phyloP scores from a whole-genome alignment of 2,113 vertebrate genomes.

The Hystrix cristata region DNA sequence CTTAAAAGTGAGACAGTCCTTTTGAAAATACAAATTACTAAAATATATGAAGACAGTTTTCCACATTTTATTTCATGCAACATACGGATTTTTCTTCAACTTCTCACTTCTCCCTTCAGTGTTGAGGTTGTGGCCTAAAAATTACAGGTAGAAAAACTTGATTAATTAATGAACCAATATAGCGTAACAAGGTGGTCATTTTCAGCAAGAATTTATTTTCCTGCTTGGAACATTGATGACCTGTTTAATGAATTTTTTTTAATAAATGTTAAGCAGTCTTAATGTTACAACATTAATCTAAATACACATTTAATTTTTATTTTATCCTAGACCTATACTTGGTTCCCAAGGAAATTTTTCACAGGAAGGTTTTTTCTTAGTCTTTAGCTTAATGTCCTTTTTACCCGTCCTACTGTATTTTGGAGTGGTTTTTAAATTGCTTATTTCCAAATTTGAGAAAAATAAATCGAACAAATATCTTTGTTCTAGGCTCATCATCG shows the following conservation, averaged over 20 bases:
- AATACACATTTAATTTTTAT: constrained; percentile 25
- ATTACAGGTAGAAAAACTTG: constrained; percentile 22
- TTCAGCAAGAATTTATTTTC: constrained; percentile 11
- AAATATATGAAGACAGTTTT: not conserved
- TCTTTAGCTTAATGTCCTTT: not conserved
- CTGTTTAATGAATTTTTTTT: not conserved
- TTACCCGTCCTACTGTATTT: constrained; percentile 19
- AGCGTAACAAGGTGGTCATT: not conserved
- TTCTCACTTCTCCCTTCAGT: constrained; percentile 35
- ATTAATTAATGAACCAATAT: constrained; percentile 1
- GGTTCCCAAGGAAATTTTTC: not conserved
- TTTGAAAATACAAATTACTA: constrained; percentile 63
- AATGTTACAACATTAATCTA: not conserved
- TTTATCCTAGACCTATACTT: not conserved
- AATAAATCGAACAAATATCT: constrained; percentile 1
- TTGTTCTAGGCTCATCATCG: not conserved
- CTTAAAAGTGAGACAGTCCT: constrained; percentile 32
- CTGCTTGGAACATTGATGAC: not conserved
- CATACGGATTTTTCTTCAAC: constrained; percentile 49
- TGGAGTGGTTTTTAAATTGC: not conserved
- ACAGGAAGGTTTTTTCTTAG: not conserved
- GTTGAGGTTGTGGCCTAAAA: constrained; percentile 61
- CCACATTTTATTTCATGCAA: constrained; percentile 18
- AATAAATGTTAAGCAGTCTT: not conserved
- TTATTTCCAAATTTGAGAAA: constrained; percentile 6